Conservation (phyloP, 2,113 vertebrate species). For the Eurystomus gularis region DNA sequence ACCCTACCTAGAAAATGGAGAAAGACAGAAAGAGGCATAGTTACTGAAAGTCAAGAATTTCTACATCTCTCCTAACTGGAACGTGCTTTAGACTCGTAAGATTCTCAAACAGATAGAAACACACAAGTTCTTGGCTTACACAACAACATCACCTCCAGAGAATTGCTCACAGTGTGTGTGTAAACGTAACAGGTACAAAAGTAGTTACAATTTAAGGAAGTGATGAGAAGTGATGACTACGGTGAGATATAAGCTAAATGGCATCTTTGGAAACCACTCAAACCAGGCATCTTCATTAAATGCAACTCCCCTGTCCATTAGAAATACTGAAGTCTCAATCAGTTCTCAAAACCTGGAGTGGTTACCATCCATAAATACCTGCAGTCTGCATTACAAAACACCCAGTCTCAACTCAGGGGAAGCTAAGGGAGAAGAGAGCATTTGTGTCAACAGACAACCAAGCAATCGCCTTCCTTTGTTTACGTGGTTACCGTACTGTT, state of each 20-base stretch:
- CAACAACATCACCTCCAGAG: neutral
- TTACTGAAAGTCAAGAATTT: neutral
- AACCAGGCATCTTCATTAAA: neutral
- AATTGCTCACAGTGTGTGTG: neutral
- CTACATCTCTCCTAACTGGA: neutral
- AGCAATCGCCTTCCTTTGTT: neutral
- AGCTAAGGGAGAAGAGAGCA: neutral
- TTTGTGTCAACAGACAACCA: neutral
- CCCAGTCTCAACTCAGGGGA: neutral
- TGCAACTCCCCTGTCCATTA: neutral
- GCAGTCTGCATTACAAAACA: neutral
- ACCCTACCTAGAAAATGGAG: neutral
- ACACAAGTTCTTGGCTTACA: neutral
- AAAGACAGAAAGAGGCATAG: neutral
- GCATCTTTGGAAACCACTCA: neutral
- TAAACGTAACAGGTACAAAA: neutral
- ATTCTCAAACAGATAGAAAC: neutral
- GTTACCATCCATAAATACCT: neutral
- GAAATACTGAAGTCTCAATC: neutral
- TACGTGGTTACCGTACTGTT: neutral
- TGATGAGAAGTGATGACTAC: neutral
- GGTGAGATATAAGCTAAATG: neutral
- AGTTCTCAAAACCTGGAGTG: neutral
- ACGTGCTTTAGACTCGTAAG: neutral
- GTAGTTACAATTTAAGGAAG: neutral